Conservation (phyloP, 2,113 vertebrate genomes). For the Boleophthalmus pectinirostris region DNA sequence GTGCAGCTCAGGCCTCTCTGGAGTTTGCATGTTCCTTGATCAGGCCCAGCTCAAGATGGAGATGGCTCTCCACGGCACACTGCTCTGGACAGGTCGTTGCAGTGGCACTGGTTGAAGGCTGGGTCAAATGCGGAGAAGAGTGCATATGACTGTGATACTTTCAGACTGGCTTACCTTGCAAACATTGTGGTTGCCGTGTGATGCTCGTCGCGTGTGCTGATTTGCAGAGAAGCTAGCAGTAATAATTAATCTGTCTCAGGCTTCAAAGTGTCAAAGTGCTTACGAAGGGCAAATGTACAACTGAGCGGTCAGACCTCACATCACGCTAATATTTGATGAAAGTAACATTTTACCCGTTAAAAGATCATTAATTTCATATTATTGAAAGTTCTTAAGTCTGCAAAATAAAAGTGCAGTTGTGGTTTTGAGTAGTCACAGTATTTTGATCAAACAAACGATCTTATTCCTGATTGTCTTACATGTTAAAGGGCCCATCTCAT, state of each 20-base stretch:
- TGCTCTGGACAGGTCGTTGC: too few species aligned
- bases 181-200: neutral
- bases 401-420: neutral
- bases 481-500: too few species aligned
- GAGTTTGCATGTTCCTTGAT: too few species aligned
- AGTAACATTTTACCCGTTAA: conserved; percentile 17
- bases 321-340: conserved; percentile 33
- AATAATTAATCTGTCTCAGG: conserved; percentile 46
- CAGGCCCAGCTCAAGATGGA: too few species aligned
- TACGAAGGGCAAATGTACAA: conserved; percentile 28
- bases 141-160: neutral
- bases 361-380: neutral
- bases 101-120: too few species aligned
- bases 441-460: neutral
- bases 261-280: conserved; percentile 30
- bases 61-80: too few species aligned
- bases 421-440: neutral
- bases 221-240: conserved; percentile 20
- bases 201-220: neutral
- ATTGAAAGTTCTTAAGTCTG: neutral
- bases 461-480: neutral
- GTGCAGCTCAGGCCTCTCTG: too few species aligned
- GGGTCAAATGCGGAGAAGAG: too few species aligned
- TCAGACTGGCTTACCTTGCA: too few species aligned
- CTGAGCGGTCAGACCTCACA: conserved; percentile 27